Evolutionary conservation across 2,888 invertebrate species (phyloP).

Genomic region (Pyrochroa serraticornis): DNA sequence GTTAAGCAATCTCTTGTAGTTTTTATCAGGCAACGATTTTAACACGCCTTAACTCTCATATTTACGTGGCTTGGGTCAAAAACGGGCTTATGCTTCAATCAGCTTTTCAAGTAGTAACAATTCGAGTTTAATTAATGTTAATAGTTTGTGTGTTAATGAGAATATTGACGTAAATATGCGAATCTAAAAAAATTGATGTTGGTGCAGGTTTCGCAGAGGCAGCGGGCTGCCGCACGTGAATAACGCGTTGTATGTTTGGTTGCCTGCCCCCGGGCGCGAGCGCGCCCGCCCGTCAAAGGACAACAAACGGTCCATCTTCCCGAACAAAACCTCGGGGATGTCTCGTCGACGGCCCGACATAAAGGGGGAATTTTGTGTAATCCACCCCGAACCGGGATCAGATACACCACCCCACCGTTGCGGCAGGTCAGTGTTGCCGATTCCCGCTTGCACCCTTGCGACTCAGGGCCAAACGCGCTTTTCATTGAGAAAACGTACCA

Average conservation of each 20-base stretch:
- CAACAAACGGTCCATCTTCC: conserved; percentile 6
- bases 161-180: too few species aligned
- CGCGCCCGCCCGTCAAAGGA: background rate
- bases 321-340: background rate
- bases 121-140: too few species aligned
- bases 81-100: background rate
- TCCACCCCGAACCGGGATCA: conserved; percentile 28
- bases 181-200: too few species aligned
- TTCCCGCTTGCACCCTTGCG: conserved; percentile 9
- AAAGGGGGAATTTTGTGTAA: conserved; percentile 30
- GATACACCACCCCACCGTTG: conserved; percentile 46
- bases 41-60: too few species aligned
- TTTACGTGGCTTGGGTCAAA: too few species aligned
- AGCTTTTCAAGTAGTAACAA: too few species aligned
- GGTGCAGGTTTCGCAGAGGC: too few species aligned
- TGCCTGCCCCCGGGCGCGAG: background rate
- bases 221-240: too few species aligned
- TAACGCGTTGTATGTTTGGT: background rate
- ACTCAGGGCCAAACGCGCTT: conserved; percentile 2
- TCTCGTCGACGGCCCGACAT: conserved; percentile 12
- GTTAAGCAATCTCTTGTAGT: too few species aligned
- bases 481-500: conserved; percentile 47
- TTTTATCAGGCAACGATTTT: too few species aligned
- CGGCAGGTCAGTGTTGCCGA: conserved; percentile 44
- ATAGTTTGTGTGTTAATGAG: too few species aligned